Percentiles rank a stretch among this genome's conserved stretches.
Evolutionary conservation across 2,113 vertebrate genomes (phyloP).

Genomic region (Lota lota): DNA sequence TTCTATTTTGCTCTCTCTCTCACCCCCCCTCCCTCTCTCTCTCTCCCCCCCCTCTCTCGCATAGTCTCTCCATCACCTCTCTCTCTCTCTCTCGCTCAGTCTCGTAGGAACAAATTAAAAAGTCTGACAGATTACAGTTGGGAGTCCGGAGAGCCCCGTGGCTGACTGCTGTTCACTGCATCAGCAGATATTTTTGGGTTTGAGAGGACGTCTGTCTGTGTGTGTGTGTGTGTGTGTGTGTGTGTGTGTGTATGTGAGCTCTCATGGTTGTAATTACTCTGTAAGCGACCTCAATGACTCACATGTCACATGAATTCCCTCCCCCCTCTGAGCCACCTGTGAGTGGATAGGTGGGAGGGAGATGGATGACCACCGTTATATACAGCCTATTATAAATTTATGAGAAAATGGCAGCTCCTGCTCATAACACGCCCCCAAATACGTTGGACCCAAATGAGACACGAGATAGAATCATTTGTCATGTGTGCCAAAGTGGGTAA

Average conservation of each 20-base stretch:
- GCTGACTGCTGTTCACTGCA: slow-evolving; percentile 26
- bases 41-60: slow-evolving; percentile 31
- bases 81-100: slow-evolving; percentile 8
- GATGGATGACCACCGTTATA: no score
- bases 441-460: no score
- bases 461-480: no score
- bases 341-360: no score
- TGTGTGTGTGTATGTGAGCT: slow-evolving; percentile 15
- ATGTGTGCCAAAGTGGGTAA: no score
- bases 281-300: slow-evolving; percentile 47
- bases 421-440: no score
- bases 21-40: slow-evolving; percentile 8
- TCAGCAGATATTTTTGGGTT: slow-evolving; percentile 51
- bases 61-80: not conserved
- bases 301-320: slow-evolving; percentile 19
- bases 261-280: slow-evolving; percentile 51
- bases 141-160: not conserved
- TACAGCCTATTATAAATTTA: no score
- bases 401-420: no score
- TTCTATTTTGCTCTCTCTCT: not conserved
- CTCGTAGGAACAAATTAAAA: slow-evolving; percentile 22
- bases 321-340: no score
- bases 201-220: slow-evolving; percentile 17
- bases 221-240: no score
- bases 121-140: slow-evolving; percentile 17